Base-by-base conservation (phyloP, 92 coral and sea anemone genomes). In the Porites lobata region DNA sequence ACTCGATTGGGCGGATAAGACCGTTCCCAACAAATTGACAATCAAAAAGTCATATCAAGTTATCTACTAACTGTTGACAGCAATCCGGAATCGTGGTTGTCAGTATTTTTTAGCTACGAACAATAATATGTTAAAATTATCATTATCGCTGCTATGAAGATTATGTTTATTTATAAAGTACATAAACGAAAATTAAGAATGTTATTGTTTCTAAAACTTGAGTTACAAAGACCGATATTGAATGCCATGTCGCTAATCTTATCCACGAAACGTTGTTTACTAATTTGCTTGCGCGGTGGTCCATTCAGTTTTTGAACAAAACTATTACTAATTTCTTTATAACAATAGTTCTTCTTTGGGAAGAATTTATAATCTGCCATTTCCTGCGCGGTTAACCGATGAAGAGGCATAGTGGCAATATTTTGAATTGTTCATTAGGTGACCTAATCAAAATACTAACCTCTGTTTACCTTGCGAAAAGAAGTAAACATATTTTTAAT, bases 381-480 rank as follows among this genome's bases (percentile, higher is more conserved):
- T 70, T 84, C 87, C 87, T 73, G 24, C 14, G 11, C 15, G 74
- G 61, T 72, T 64, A 22, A 20, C 26, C 14, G 17, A 14, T 59
- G 6, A 14, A 51, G n/a, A 21, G 63, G 69, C 75, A 50, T 50
- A 24, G 14, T 20, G 8, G 57, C 80, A 72, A 84, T 84, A 84
- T 74, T 71, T 84, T 75, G 53, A 84, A 84, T 84, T 51, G 87
- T 64, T 63, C 80, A 64, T 75, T 53, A 65, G 12, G 8, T 68
- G 75, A 50, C 12, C 85, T 80, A 63, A 50, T 65, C 63, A 50
- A 64, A 24, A 84, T 65, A 9, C 26, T 63, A 63, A 84, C 58
- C 69, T 54, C 52, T 67, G 8, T 32, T 82, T 82, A 59, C 50
- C 68, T 14, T 24, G 52, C 69, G 77, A 82, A 82, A 58, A 51